Evolutionary conservation across 2,888 invertebrate genomes (phyloP).

Genomic region (Hipparchia semele): DNA sequence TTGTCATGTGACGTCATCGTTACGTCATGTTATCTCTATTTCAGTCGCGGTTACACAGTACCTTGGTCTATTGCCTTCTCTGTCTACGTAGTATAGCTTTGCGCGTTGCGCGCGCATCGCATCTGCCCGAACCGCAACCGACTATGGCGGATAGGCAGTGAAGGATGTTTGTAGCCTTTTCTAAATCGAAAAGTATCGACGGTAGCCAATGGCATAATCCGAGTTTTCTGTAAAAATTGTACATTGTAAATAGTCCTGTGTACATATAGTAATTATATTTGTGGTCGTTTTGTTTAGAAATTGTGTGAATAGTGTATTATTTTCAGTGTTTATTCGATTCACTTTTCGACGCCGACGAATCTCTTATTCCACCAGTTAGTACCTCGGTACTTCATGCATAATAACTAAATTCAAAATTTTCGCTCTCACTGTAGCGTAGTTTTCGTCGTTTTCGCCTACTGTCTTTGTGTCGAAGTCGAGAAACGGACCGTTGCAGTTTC

Average conservation of each 20-base stretch:
- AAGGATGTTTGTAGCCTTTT: slow-evolving; percentile 81
- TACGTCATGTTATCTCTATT: too few relatives aligned
- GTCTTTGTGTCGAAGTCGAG: slow-evolving; percentile 83
- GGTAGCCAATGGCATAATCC: slow-evolving; percentile 86
- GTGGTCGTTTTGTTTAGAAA: slow-evolving; percentile 83
- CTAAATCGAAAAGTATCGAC: slow-evolving; percentile 85
- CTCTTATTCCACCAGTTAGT: slow-evolving; percentile 70
- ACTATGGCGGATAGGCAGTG: slow-evolving; percentile 82
- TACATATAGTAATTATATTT: slow-evolving; percentile 89
- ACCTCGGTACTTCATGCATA: slow-evolving; percentile 67
- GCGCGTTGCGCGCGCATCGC: slow-evolving; percentile 83
- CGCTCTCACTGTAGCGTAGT: slow-evolving; percentile 46
- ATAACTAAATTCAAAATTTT: slow-evolving; percentile 56
- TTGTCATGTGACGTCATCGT: too few relatives aligned
- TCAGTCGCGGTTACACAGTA: too few relatives aligned
- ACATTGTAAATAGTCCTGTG: slow-evolving; percentile 89
- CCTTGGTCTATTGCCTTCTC: too few relatives aligned
- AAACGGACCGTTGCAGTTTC: slow-evolving; percentile 80
- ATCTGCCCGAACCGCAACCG: slow-evolving; percentile 78
- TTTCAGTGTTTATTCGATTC: slow-evolving; percentile 84
- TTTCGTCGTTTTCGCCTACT: slow-evolving; percentile 57
- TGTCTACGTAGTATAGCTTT: slow-evolving; percentile 75
- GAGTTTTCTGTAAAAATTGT: slow-evolving; percentile 85
- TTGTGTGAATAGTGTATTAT: slow-evolving; percentile 85
- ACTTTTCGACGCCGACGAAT: slow-evolving; percentile 85